Evolutionary conservation across 2,113 vertebrate species (phyloP), one percentile per base, ranked within the genome.

Genomic region (Brevimyrus niger): DNA sequence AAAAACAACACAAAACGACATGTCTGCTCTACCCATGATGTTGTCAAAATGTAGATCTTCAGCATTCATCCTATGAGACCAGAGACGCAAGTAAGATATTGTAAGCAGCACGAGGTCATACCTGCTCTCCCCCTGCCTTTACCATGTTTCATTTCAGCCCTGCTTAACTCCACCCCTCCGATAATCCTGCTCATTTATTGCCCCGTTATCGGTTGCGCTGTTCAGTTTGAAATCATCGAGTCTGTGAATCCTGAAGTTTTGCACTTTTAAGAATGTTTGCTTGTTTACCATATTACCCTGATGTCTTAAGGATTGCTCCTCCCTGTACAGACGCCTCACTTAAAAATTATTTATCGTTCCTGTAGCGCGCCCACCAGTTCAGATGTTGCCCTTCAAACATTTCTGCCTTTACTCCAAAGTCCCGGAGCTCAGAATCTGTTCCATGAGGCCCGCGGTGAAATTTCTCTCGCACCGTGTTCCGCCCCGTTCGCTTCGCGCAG

Each of bases 41-140:
- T 80, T 87, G 86, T 85, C 65, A 53, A 89, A 87, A 58, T 86
- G 58, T 84, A 76, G 73, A 86, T 50, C 84, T 53, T 73, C 87
- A 89, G 48, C 13, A 44, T 88, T 35, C 44, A 69, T 17, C 87
- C 84, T 44, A 82, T 31, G 69, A 80, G 31, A 76, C 31, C 55
- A 80, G 48, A 76, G 31, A 48, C 38, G 47, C 21, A 48, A 46
- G 69, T 51, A 50, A 84, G 48, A 84, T 88, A 61, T 21, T 90
- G 89, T 82, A 44, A 88, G 90, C 90, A 83, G 50, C 11, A 89
- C 89, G 86, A 83, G 80, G 84, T 91, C 88, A 86, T 46, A 76
- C 91, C 87, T 27, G 50, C 50, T 53, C 88, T 11, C 31, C 21
- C 48, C 58, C 42, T 27, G n/a, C 88, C 11, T 86, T 13, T n/a